phyloP scores from a whole-genome alignment of 2,888 invertebrate genomes.

The Synergus japonicus region DNA sequence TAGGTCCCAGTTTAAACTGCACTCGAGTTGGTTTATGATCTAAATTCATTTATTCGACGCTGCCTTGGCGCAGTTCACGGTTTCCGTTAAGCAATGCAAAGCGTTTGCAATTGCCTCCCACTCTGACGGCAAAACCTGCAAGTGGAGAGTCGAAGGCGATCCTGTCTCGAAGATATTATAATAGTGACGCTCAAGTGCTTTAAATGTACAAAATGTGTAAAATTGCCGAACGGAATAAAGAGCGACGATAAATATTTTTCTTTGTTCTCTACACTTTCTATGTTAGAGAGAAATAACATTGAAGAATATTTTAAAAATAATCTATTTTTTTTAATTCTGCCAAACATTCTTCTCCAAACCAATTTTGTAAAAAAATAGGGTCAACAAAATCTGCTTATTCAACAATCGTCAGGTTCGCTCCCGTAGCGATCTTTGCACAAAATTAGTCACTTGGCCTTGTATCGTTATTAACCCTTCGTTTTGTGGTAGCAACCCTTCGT shows the following conservation, averaged over 20 bases:
- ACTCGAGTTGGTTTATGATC: conserved; percentile 35
- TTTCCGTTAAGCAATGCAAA: conserved; percentile 40
- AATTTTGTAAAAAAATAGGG: no score
- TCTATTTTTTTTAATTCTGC: no score
- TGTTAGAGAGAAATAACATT: no score
- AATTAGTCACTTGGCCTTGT: conserved; percentile 28
- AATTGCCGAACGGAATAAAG: conserved; percentile 5
- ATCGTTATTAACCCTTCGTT: conserved; percentile 40
- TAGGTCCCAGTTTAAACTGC: conserved; percentile 34
- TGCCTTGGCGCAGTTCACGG: conserved; percentile 33
- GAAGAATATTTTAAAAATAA: not conserved
- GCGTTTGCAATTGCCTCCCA: conserved; percentile 38
- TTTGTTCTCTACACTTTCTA: not conserved
- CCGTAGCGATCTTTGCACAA: conserved; percentile 17
- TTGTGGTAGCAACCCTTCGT: conserved; percentile 32
- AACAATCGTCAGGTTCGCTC: not conserved
- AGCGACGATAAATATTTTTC: not conserved
- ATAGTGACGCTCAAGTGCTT: conserved; percentile 10
- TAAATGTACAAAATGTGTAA: conserved; percentile 21
- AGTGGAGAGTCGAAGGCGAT: conserved; percentile 19
- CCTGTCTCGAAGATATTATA: conserved; percentile 13
- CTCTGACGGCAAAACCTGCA: conserved; percentile 30
- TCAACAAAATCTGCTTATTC: not conserved
- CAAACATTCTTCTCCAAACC: no score
- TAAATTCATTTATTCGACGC: conserved; percentile 41